Percentiles rank a stretch among this genome's conserved stretches.
phyloP scores from a whole-genome alignment of 2,797 vertebrate genomes.

The Sebastolobus alascanus region DNA sequence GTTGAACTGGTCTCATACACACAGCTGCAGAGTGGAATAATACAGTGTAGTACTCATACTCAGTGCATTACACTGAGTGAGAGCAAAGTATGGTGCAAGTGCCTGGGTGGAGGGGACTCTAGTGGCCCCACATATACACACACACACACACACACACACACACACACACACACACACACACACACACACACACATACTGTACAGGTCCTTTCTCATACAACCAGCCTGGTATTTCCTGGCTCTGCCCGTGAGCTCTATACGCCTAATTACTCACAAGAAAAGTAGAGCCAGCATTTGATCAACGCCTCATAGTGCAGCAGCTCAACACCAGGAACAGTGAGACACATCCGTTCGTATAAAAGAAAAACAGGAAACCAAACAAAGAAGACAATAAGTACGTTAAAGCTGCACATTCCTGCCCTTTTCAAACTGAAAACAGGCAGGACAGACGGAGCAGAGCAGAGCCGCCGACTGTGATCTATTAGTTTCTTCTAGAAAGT shows the following conservation, averaged over 20 bases:
- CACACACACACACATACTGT: background rate
- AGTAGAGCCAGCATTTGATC: slow-evolving; percentile 64
- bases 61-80: slow-evolving; percentile 5
- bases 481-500: slow-evolving; percentile 35
- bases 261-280: slow-evolving; percentile 57
- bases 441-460: background rate
- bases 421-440: slow-evolving; percentile 16
- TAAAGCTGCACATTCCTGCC: slow-evolving; percentile 45
- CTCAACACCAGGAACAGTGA: slow-evolving; percentile 25
- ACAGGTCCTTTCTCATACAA: slow-evolving; percentile 45
- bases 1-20: background rate
- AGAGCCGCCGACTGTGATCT: background rate
- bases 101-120: slow-evolving; percentile 48
- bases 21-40: slow-evolving; percentile 23
- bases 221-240: slow-evolving; percentile 84
- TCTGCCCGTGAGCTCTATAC: slow-evolving; percentile 60
- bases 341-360: slow-evolving; percentile 6
- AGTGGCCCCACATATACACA: slow-evolving; percentile 5
- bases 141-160: slow-evolving; percentile 11
- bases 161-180: slow-evolving; percentile 4
- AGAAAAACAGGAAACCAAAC: slow-evolving; percentile 45
- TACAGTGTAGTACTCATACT: slow-evolving; percentile 1
- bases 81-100: slow-evolving; percentile 41
- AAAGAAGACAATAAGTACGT: slow-evolving; percentile 36
- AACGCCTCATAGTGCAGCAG: slow-evolving; percentile 34